Percentiles rank a stretch among this genome's conserved stretches.
phyloP scores from a whole-genome alignment of 2,113 vertebrate genomes.

The Micromys minutus region DNA sequence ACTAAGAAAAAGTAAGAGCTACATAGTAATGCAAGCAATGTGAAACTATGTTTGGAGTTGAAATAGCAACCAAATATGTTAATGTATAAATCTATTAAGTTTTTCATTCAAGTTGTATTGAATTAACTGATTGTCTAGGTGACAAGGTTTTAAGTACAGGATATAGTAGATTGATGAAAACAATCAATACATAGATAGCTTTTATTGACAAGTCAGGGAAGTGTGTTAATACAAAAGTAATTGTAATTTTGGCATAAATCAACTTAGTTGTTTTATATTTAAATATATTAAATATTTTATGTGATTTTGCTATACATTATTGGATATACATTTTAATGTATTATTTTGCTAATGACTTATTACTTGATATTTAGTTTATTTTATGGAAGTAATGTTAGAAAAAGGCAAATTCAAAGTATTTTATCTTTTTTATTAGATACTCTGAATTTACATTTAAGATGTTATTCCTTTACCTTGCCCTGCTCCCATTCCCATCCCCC shows the following conservation, averaged over 20 bases:
- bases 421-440: too few species aligned
- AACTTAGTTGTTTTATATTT: background rate
- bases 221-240: background rate
- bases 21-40: constrained; percentile 19
- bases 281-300: background rate
- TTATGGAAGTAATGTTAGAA: background rate
- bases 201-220: background rate
- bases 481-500: too few species aligned
- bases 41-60: background rate
- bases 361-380: background rate
- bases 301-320: background rate
- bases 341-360: background rate
- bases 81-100: constrained; percentile 12
- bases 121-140: constrained; percentile 46
- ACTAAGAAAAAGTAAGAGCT: constrained; percentile 37
- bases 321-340: background rate
- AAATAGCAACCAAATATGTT: constrained; percentile 40
- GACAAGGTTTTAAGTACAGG: background rate
- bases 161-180: constrained; percentile 46
- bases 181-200: background rate
- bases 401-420: background rate
- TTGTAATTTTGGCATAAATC: background rate
- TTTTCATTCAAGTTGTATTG: constrained; percentile 18
- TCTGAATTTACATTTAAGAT: too few species aligned
- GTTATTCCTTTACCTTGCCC: too few species aligned